phyloP scores from a whole-genome alignment of 64 coral and sea anemone species.

The Astreopora myriophthalma region DNA sequence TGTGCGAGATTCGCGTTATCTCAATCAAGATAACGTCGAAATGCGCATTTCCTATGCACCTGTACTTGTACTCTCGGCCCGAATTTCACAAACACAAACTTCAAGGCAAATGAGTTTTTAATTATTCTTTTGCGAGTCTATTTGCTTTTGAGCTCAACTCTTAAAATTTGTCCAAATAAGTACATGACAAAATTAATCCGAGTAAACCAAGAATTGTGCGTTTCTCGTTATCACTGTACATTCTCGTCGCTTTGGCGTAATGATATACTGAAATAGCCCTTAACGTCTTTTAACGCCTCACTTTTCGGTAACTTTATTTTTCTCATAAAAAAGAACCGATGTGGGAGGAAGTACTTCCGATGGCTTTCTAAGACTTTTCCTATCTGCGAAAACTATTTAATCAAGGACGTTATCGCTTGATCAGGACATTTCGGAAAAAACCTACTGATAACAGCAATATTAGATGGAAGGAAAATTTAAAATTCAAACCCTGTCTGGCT shows the following conservation, averaged over 20 bases:
- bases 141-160: neutral
- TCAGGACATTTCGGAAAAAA: neutral
- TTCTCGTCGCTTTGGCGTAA: neutral
- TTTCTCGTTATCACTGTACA: neutral
- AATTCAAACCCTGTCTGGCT: constrained; percentile 22
- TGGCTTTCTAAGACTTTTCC: constrained; percentile 16
- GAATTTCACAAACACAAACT: constrained; percentile 48
- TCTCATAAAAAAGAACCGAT: constrained; percentile 13
- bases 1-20: constrained; percentile 17
- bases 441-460: constrained; percentile 41
- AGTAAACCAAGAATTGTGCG: neutral
- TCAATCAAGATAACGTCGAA: constrained; percentile 37
- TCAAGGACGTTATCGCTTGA: constrained; percentile 14
- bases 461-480: constrained; percentile 33
- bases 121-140: constrained; percentile 13
- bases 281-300: constrained; percentile 13
- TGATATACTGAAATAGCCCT: constrained; percentile 35
- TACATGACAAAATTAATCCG: neutral
- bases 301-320: constrained; percentile 7
- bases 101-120: constrained; percentile 45
- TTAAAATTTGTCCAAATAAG: neutral
- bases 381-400: constrained; percentile 19
- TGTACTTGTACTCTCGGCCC: neutral
- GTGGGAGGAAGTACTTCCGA: constrained; percentile 20
- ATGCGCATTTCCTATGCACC: constrained; percentile 31